Base-by-base conservation (phyloP, 2,797 vertebrate genomes). In the Lepidocolaptes lacrymiger region DNA sequence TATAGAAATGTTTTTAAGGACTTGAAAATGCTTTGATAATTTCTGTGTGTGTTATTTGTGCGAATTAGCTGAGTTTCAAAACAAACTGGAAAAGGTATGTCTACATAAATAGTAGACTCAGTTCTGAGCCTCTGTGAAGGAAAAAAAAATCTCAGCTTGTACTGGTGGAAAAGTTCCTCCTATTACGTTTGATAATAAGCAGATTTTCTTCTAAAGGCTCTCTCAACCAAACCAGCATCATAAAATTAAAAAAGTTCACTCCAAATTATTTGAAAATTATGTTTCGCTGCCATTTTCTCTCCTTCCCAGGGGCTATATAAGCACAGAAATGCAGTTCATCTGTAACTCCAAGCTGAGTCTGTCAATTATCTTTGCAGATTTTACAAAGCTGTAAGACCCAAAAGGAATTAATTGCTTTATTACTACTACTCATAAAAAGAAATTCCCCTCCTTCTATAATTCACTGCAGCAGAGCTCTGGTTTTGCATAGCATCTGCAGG, bases 401-500 rank as follows among this genome's bases (percentile, higher is more conserved):
- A 94, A 93, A 93, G 30, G 54, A 91, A 96, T 91, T 86, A 93
- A 95, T 91, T 94, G 52, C 23, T 96, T 89, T 92, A 94, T 91
- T 93, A 93, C 81, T 92, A 56, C 62, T 61, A 61, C 54, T 52
- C 88, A 91, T 92, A 91, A 85, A 91, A 95, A 91, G 67, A 93
- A 81, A 93, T 22, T 85, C 30, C 56, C 28, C 77, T 94, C 81
- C 59, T 83, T 44, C 75, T 79, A 18, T 69, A 79, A 86, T 54
- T 86, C 85, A 80, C 32, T 91, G 77, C 85, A 92, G 82, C 59
- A 90, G 59, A 91, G 46, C 61, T 95, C 74, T 91, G 69, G 85
- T 89, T 94, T 91, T 74, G 24, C 88, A 82, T 10, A 93, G 79
- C 96, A 96, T 96, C 94, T 96, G 96, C 63, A 96, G 91, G 37